A percentile compares a stretch with the other conserved stretches of the same genome.
Evolutionary conservation across 2,888 invertebrate species (phyloP).

Genomic region (Leptinotarsa juncta): DNA sequence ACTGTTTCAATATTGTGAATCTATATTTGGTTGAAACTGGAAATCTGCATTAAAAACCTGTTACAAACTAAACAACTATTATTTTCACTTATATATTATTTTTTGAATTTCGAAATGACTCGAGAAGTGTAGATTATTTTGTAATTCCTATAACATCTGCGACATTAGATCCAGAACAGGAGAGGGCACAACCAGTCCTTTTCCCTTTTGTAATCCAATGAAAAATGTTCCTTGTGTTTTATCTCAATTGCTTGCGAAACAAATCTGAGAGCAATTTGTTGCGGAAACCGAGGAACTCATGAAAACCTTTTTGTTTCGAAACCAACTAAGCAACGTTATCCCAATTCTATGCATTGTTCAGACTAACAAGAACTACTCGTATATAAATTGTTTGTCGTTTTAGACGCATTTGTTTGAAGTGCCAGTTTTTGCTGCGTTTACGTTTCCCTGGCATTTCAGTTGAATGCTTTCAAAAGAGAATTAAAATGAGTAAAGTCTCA

Average conservation of each 20-base stretch:
- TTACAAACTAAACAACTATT: no score
- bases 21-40: no score
- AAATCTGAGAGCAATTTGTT: slow-evolving; percentile 3
- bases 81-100: no score
- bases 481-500: no score
- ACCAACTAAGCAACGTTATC: background rate
- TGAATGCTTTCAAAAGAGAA: no score
- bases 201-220: background rate
- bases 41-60: no score
- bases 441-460: no score
- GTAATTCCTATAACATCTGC: no score
- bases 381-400: background rate
- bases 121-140: no score
- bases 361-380: background rate
- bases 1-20: no score
- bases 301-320: slow-evolving; percentile 4
- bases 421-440: background rate
- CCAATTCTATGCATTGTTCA: slow-evolving; percentile 6
- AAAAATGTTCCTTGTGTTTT: slow-evolving; percentile 6
- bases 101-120: no score
- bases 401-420: background rate
- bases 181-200: background rate
- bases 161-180: no score
- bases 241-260: background rate
- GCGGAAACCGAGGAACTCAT: background rate